Base-by-base conservation (phyloP, 2,797 vertebrate species). In the Paramormyrops hopkinsi region DNA sequence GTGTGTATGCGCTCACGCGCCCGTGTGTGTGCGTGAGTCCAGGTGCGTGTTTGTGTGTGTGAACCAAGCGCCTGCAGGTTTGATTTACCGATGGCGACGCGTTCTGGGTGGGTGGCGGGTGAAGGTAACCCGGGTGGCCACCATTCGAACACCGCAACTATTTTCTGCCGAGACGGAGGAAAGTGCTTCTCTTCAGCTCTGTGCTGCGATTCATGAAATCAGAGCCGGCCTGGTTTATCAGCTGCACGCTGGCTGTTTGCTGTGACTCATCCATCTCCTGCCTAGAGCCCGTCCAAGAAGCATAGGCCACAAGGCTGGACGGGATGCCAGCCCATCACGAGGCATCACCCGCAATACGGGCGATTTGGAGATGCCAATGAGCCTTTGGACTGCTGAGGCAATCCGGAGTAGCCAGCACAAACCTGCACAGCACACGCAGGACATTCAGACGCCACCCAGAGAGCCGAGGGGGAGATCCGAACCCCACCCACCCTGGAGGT, bases 141-240 rank as follows among this genome's bases (percentile, higher is more conserved):
- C 22, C 46, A 0, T 53, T 48, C 11, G 5, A 51, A 53, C 48
- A 86, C 83, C 83, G 25, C 83, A 86, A 29, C 83, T 86, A 53
- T 86, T 86, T 86, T 86, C 83, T 17, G 50, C 83, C 51, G 25
- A 50, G 46, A 29, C 0, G 51, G 83, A 25, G 65, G 41, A 44
- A 86, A 86, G 46, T 51, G 83, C 50, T 86, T 53, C 50, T 33
- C 25, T 86, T 25, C 83, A 86, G 9, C 83, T 86, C 83, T 51
- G 48, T 29, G 46, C 83, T 25, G 46, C 11, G 83, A 51, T 86
- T 50, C 83, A 51, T 86, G 46, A 86, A 53, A 86, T 53, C 83
- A 86, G 37, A 44, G 37, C 3, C 22, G 4, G 83, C 29, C 48
- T 53, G 46, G n/a, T 53, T 86, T 86, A 86, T 86, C 46, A 51